These are phyloP conservation scores for Periphyllus acericola DNA, from an alignment of 2,888 invertebrate species.

Conservation along the genomic window DNA sequence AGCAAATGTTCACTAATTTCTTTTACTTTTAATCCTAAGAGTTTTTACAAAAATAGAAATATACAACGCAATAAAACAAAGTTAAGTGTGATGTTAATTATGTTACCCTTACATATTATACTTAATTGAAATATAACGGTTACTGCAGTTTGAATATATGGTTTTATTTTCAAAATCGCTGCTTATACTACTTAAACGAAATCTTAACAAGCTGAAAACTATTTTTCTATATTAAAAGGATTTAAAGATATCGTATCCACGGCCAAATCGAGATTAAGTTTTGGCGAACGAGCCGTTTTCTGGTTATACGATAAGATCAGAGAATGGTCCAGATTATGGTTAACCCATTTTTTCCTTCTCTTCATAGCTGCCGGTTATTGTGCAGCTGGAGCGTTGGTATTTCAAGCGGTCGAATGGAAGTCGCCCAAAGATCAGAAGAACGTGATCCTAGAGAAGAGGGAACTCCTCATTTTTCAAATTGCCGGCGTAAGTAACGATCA, in stretches of 20 bases:
- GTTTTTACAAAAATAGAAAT: no score
- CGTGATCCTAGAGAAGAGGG: conserved; percentile 62
- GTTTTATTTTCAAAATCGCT: background rate
- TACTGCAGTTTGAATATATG: background rate
- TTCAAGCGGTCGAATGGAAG: conserved; percentile 80
- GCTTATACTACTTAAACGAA: background rate
- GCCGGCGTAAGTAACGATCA: conserved; percentile 24
- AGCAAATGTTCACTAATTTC: no score
- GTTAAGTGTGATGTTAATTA: no score
- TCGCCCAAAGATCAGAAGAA: conserved; percentile 67
- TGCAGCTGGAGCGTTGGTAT: conserved; percentile 82
- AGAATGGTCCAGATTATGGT: conserved; percentile 83
- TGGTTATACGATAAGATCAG: conserved; percentile 83
- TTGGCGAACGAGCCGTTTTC: conserved; percentile 83
- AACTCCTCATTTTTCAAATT: conserved; percentile 28
- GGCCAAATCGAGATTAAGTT: conserved; percentile 82
- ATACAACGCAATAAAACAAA: no score
- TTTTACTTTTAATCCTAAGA: no score
- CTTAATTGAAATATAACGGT: no score
- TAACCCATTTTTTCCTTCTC: conserved; percentile 87
- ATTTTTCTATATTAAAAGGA: conserved; percentile 44
- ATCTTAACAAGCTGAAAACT: background rate
- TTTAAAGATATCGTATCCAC: conserved; percentile 74
- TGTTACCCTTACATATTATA: no score
- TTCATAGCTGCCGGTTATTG: conserved; percentile 82